phyloP scores from a whole-genome alignment of 2,888 invertebrate species.

The Xestia c-nigrum region DNA sequence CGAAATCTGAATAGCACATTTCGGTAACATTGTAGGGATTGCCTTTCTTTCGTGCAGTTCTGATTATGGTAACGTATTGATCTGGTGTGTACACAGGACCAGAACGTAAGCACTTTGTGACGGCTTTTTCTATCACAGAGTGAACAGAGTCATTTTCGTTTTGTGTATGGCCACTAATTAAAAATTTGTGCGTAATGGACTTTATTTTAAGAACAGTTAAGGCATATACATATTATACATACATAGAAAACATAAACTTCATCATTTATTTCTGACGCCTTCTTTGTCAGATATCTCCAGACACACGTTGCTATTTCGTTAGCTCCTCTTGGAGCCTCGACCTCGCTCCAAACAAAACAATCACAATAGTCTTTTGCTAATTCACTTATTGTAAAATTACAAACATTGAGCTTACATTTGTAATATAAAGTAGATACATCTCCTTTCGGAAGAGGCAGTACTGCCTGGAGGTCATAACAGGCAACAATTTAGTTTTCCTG shows the following conservation, averaged over 20 bases:
- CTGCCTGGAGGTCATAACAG: no score
- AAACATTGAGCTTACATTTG: constrained; percentile 53
- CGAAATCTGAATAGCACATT: no score
- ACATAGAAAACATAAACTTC: constrained; percentile 51
- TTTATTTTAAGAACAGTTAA: constrained; percentile 32
- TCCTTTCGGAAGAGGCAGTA: no score
- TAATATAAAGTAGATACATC: no score
- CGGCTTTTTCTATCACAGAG: constrained; percentile 53
- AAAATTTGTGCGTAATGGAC: constrained; percentile 30
- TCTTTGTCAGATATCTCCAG: constrained; percentile 43
- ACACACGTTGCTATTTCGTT: constrained; percentile 60
- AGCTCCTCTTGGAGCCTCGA: constrained; percentile 52
- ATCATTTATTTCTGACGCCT: constrained; percentile 37
- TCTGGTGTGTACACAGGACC: constrained; percentile 11
- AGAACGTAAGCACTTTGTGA: constrained; percentile 46
- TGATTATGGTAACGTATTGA: no score
- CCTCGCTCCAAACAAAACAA: constrained; percentile 58
- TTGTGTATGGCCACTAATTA: constrained; percentile 27
- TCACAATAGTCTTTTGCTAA: constrained; percentile 49
- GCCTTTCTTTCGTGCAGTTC: no score
- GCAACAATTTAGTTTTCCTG: no score
- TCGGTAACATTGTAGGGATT: no score
- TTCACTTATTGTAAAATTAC: constrained; percentile 57
- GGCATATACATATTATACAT: constrained; percentile 42
- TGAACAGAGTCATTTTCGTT: constrained; percentile 32